Conservation (phyloP, 92 coral and sea anemone genomes). For the Epizoanthus scotinus region DNA sequence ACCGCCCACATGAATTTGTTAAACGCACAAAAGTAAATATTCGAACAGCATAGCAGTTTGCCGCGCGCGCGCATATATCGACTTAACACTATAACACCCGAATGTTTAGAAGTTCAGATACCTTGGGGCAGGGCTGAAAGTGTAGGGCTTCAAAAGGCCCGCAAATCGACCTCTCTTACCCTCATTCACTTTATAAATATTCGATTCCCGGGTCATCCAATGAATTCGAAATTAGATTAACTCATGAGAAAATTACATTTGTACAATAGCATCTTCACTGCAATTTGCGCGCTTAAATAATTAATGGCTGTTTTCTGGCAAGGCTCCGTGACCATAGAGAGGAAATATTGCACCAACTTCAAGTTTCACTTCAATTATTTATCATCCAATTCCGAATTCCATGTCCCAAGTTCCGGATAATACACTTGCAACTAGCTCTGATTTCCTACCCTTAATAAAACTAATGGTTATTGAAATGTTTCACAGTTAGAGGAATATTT, state of each 20-base stretch:
- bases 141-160: background rate
- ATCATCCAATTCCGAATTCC: conserved; percentile 13
- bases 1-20: conserved; percentile 21
- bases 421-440: background rate
- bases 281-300: conserved; percentile 15
- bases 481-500: background rate
- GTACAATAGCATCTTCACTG: conserved; percentile 23
- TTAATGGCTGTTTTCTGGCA: conserved; percentile 34
- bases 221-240: conserved; percentile 13
- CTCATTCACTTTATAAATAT: background rate
- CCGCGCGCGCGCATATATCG: conserved; percentile 28
- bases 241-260: conserved; percentile 20
- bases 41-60: conserved; percentile 13
- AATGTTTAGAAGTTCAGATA: background rate
- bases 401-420: background rate
- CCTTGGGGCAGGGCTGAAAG: background rate
- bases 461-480: background rate
- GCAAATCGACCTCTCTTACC: background rate
- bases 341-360: conserved; percentile 5
- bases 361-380: no score
- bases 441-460: background rate
- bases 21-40: conserved; percentile 19
- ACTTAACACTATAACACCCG: background rate
- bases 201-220: background rate
- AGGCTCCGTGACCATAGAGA: conserved; percentile 31